Base-by-base conservation (phyloP, 2,888 invertebrate genomes). In the Autographa pulchrina region DNA sequence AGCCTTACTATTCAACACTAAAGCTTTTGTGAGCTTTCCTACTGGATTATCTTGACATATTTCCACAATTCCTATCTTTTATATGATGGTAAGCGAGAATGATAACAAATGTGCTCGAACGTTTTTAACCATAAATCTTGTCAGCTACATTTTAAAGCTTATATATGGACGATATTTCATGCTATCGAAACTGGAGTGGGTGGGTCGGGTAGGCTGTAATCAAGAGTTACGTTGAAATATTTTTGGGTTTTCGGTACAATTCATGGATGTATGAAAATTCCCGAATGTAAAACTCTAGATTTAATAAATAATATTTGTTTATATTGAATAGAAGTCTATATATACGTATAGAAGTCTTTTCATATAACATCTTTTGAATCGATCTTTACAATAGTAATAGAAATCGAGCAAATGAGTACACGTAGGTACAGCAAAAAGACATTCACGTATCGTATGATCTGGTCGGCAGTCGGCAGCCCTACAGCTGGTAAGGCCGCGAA, bases 401-500 rank as follows among this genome's bases (percentile, higher is more conserved):
- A 58, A 35, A 56, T 68, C 31, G 18, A 70, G 72, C 68, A 71
- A 66, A 74, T 69, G 68, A 68, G 25, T 41, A 62, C 48, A 70
- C 25, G 32, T n/a, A n/a, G n/a, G n/a, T 48, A 66, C 48, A 70
- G 35, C 41, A 70, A 60, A 76, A 74, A 82, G 74, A 38, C 38
- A 73, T 56, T 64, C 38, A 64, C 48, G 11, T 66, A 68, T 69
- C 56, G 58, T 54, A 58, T 54, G 52, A 78, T 75, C 69, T 71
- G 66, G 62, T 56, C 54, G 54, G 54, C 54, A 52, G 69, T 78
- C 65, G 77, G 68, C 81, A 82, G 80, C 84, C 84, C 84, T 86
- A 78, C 65, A 68, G 65, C 77, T 74, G 71, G 61, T 70, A 68
- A 73, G 68, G 65, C 70, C 71, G 72, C 68, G 77, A 82, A 73